Base-by-base conservation (phyloP, 1,140 invertebrate genomes). In the Hyles vespertilio region DNA sequence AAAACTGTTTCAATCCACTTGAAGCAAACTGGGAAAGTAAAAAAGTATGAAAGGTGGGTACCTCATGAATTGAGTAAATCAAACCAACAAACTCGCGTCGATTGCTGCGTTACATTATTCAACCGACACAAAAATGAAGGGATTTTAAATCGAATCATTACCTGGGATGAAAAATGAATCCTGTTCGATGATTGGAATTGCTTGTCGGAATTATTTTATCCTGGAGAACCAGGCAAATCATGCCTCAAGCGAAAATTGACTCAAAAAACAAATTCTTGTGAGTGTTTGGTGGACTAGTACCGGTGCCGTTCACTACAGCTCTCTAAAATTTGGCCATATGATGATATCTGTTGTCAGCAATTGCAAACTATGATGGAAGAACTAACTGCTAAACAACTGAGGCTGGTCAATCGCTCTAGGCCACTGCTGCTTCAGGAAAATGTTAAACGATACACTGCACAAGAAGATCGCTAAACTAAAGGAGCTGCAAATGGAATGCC, bases 91-190 rank as follows among this genome's bases (percentile, higher is more conserved):
- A 43, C 40, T 9, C 12, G 40, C 40, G 4, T 54, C 43, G 55
- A 59, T 32, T 53, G 54, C 48, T 60, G 45, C 36, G 56, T 70
- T 63, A 60, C 57, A 55, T 61, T 61, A 56, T 54, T 57, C 44
- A 64, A 65, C 9, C 51, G 50, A 50, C 62, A 70, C 55, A 66
- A 69, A 65, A 65, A 61, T 46, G 61, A 65, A 53, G 58, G 58
- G 45, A 61, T 66, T 70, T 71, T 56, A 54, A 71, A 65, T 53
- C 51, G 52, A 47, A 66, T 61, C 53, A 55, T 61, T 63, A 63
- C 61, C 10, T 72, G 59, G 63, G 56, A 69, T 59, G 60, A 65
- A 72, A 69, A 67, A 6, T 62, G 51, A 46, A 62, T 65, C 1
- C 34, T 64, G 1, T 63, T 64, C 57, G 44, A 70, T 58, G 65